A percentile compares a stretch with the other conserved stretches of the same genome.
Evolutionary conservation across 2,888 invertebrate genomes (phyloP).

Genomic region (Callosobruchus maculatus): DNA sequence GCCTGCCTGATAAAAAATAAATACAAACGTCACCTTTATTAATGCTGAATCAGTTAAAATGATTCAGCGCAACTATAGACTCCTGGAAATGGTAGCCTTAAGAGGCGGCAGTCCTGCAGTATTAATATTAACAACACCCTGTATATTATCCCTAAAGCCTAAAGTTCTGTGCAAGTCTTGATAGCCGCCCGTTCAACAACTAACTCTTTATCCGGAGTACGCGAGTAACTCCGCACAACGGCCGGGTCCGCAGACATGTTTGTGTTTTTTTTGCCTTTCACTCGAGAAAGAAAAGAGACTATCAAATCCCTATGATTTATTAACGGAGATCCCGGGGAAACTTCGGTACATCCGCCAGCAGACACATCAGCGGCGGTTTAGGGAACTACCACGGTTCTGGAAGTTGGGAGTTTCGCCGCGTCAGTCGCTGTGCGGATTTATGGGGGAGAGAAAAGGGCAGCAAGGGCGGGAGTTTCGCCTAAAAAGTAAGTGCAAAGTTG

Average conservation of each 20-base stretch:
- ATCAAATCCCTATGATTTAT: not conserved
- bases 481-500: too few relatives aligned
- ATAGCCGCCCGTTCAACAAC: not conserved
- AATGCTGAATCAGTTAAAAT: too few relatives aligned
- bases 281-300: not conserved
- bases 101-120: too few relatives aligned
- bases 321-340: not conserved
- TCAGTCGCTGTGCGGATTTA: not conserved
- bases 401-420: not conserved
- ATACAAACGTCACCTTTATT: too few relatives aligned
- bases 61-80: too few relatives aligned
- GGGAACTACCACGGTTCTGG: not conserved
- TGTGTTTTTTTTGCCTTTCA: not conserved
- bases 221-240: not conserved
- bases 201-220: not conserved
- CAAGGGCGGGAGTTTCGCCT: not conserved
- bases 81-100: too few relatives aligned
- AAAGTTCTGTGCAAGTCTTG: too few relatives aligned
- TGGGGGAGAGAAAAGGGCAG: too few relatives aligned
- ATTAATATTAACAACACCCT: too few relatives aligned
- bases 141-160: too few relatives aligned
- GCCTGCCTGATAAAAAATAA: too few relatives aligned
- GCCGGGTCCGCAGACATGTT: not conserved
- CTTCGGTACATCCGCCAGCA: not conserved
- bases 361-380: not conserved